Evolutionary conservation across 2,113 vertebrate species (phyloP).

Genomic region (Paedocypris sp.): DNA sequence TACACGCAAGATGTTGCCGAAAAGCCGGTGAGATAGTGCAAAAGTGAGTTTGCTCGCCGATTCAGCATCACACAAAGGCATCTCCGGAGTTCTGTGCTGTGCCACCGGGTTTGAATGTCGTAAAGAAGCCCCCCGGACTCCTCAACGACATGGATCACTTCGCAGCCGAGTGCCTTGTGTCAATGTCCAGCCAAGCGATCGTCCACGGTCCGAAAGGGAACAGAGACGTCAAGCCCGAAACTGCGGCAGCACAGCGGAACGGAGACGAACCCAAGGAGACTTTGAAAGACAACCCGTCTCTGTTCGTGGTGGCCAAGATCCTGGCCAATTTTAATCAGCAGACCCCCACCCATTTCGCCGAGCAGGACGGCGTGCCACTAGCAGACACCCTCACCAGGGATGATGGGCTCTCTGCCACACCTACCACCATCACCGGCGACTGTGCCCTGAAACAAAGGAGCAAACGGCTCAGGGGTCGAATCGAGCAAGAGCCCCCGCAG

Average conservation of each 20-base stretch:
- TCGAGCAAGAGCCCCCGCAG: conserved; percentile 81
- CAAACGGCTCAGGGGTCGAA: conserved; percentile 73
- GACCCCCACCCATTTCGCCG: conserved; percentile 60
- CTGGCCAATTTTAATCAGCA: conserved; percentile 94
- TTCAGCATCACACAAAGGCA: conserved; percentile 61
- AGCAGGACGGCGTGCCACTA: conserved; percentile 62
- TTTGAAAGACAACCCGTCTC: conserved; percentile 67
- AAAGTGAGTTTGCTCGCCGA: conserved; percentile 62
- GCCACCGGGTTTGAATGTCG: conserved; percentile 51
- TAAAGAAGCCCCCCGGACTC: conserved; percentile 46
- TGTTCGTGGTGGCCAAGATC: conserved; percentile 86
- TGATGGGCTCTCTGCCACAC: conserved; percentile 80
- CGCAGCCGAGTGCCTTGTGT: conserved; percentile 97
- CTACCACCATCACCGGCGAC: conserved; percentile 68
- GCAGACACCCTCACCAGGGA: conserved; percentile 55
- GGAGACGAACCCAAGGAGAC: conserved; percentile 62
- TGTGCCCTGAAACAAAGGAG: conserved; percentile 87
- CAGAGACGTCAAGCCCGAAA: conserved; percentile 61
- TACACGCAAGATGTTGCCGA: conserved; percentile 57
- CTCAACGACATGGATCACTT: conserved; percentile 86
- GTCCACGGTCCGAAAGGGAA: conserved; percentile 67
- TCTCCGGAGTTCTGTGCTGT: conserved; percentile 47
- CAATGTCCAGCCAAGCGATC: conserved; percentile 75
- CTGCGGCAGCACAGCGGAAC: conserved; percentile 45
- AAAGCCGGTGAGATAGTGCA: conserved; percentile 58